Evolutionary conservation across 2,113 vertebrate species (phyloP).

Genomic region (Rallus limicola): DNA sequence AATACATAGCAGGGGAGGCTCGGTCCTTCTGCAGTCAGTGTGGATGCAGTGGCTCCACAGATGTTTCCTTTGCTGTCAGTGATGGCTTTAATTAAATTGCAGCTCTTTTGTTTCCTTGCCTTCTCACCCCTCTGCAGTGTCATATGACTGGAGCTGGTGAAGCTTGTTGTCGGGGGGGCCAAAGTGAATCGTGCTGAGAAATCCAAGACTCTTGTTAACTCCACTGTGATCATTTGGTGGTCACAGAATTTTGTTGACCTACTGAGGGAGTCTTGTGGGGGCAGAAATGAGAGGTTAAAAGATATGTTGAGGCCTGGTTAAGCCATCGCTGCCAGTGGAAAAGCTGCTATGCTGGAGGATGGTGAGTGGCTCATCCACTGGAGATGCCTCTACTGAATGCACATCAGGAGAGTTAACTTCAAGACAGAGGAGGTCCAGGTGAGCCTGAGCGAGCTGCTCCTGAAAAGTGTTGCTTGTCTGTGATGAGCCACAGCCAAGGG

Average conservation of each 20-base stretch:
- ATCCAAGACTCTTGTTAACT: not conserved
- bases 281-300: not conserved
- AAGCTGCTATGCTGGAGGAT: not conserved
- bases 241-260: not conserved
- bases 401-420: not conserved
- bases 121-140: not conserved
- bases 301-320: not conserved
- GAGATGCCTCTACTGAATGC: not conserved
- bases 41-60: not conserved
- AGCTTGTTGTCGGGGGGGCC: not conserved
- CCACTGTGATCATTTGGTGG: not conserved
- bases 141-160: not conserved
- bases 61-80: conserved; percentile 8
- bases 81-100: not conserved
- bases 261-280: not conserved
- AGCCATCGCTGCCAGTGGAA: not conserved
- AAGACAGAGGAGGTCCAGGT: not conserved
- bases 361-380: not conserved
- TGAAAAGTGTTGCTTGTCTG: not conserved
- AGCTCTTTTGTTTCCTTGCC: not conserved
- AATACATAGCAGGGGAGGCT: not conserved
- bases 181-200: not conserved
- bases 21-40: rapidly evolving
- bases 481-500: not conserved
- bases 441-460: not conserved